Percentiles rank a stretch among this genome's conserved stretches.
phyloP scores from a whole-genome alignment of 2,888 invertebrate species.

The Alentia gelatinosa region DNA sequence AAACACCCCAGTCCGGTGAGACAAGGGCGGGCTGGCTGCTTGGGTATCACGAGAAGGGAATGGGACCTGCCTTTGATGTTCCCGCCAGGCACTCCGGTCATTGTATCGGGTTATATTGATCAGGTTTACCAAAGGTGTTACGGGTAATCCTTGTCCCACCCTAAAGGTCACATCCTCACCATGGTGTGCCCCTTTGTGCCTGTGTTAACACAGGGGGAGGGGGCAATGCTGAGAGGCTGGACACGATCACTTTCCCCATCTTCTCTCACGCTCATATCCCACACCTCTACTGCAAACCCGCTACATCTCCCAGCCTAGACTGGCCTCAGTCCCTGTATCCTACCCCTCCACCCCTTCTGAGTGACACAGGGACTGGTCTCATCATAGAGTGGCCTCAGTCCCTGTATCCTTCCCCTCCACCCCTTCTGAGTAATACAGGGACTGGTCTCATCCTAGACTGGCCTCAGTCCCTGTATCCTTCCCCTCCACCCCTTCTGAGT shows the following conservation, averaged over 20 bases:
- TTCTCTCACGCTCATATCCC: too few species aligned
- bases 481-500: too few species aligned
- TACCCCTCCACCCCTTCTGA: neutral
- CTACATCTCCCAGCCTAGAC: neutral
- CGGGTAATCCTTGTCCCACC: neutral
- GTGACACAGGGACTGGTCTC: neutral
- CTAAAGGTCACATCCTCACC: neutral
- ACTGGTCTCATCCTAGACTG: too few species aligned
- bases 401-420: too few species aligned
- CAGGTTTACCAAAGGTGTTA: slow-evolving; percentile 15
- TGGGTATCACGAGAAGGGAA: neutral
- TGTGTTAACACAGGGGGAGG: neutral
- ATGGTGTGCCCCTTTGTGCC: neutral
- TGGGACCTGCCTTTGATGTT: neutral
- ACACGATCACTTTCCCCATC: too few species aligned
- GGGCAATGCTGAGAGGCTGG: too few species aligned
- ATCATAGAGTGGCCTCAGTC: too few species aligned
- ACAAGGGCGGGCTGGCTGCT: neutral
- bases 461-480: too few species aligned
- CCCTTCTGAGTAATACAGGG: too few species aligned
- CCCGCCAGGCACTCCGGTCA: neutral
- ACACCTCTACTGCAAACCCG: too few species aligned
- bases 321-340: neutral
- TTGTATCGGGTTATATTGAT: slow-evolving; percentile 22
- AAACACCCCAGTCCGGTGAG: too few species aligned